Base-by-base conservation (phyloP, 2,113 vertebrate genomes). In the Arenaria interpres region DNA sequence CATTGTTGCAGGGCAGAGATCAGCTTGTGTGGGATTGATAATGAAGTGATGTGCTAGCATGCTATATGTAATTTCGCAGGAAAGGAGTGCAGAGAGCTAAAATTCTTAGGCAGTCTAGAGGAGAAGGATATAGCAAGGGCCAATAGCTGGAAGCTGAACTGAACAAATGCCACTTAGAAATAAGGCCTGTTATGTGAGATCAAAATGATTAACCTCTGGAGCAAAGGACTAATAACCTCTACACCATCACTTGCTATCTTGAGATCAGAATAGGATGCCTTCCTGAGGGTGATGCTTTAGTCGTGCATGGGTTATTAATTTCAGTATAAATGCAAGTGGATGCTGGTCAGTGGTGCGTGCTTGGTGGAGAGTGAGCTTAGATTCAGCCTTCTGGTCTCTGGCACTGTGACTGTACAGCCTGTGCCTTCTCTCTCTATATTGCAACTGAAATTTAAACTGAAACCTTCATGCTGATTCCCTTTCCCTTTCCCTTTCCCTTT, bases 401-500 rank as follows among this genome's bases (percentile, higher is more conserved):
- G 20, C 12, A 27, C 25, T 46, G 37, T 78, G 50, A 37, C 46
- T 1, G 0, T 50, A 46, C 25, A 63, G 46, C 22, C 17, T 28
- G 7, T 84, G 30, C 37, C 24, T 81, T 51, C 14, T n/a, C 4
- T 54, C 9, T 6, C 3, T 85, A 28, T 66, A 2, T 33, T 4
- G 2, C 54, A 73, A 54, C 64, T 66, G 37, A 69, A 80, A 90
- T 92, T 68, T 35, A 39, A 35, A 41, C 45, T 62, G 27, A 46
- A 78, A 32, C 14, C 54, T 64, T 88, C 23, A 20, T 25, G 15
- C 9, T 56, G 53, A 81, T n/a, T 67, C 46, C 18, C 22, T 8
- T 12, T 27, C 12, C 11, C 6, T 23, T 48, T 23, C 11, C 11
- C 4, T 30, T 6, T 4, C 0, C 3, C 30, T 37, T 23, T 23